Evolutionary conservation across 2,113 vertebrate species (phyloP), one percentile per base, ranked within the genome.

Genomic region (Erinaceus europaeus): DNA sequence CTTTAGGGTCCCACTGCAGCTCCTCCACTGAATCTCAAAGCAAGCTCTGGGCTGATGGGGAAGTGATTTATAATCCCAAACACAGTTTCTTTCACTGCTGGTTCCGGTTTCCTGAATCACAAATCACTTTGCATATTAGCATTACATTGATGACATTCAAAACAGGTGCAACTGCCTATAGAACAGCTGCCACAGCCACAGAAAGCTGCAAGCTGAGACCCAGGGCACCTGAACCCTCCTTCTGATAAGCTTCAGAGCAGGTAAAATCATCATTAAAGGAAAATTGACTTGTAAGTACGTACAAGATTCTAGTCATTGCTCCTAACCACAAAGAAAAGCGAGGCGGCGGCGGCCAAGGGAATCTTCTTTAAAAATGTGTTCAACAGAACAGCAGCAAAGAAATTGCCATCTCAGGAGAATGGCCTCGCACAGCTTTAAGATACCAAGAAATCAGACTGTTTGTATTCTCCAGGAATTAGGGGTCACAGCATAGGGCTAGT

Each of bases 41-140:
- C 80, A 86, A 90, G 64, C 82, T 74, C 68, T 23, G n/a, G 1
- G 57, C 68, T 77, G 90, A 91, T 84, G 87, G 89, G 57, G 59
- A 91, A 91, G 65, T 90, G 94, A 93, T 89, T 94, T 94, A 91
- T 85, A 87, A 86, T 82, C 84, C 87, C 42, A 59, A 91, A 85
- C 46, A 86, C 27, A 34, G 84, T 89, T 88, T 76, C 89, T 94
- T 94, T 93, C 55, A 82, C 79, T 65, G 53, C 59, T 61, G 89
- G 92, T 94, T 96, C 94, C 29, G 6, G 90, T 89, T 90, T 94
- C 71, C 87, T 94, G 94, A 77, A 71, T 86, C 92, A 32, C 86
- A 92, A 94, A 94, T 96, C 0, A 44, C 67, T 94, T 73, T 83
- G 92, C 93, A 89, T 95, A 94, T 95, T 95, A 93, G 84, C 87